phyloP scores from a whole-genome alignment of 1,140 invertebrate species.

The Rhopalosiphum padi region DNA sequence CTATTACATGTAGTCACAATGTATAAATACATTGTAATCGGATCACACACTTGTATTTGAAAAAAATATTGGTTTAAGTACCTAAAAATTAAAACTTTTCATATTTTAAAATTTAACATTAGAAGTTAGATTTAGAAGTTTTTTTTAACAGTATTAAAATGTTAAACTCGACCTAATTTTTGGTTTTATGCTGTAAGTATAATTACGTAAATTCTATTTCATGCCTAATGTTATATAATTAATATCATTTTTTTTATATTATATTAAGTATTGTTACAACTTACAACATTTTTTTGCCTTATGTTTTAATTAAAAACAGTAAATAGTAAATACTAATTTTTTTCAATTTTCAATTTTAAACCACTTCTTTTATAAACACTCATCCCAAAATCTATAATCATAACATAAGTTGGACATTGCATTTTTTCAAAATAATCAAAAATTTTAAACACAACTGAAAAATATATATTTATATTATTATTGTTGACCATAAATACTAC shows the following conservation, averaged over 20 bases:
- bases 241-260: not conserved
- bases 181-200: no score
- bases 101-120: not conserved
- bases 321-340: not conserved
- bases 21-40: no score
- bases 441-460: no score
- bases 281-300: not conserved
- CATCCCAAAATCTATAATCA: no score
- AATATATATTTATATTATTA: no score
- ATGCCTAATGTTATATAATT: not conserved
- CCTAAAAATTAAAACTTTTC: no score
- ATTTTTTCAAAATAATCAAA: no score
- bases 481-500: no score
- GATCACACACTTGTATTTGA: no score
- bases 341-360: not conserved
- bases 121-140: not conserved
- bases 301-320: not conserved
- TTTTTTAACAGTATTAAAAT: not conserved
- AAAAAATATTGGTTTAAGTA: not conserved
- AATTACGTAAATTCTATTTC: no score
- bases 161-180: not conserved
- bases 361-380: no score
- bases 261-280: not conserved
- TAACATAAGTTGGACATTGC: no score
- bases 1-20: not conserved